Evolutionary conservation across 2,113 vertebrate genomes (phyloP), one percentile per base, ranked within the genome.

Genomic region (Nesogale talazaci): DNA sequence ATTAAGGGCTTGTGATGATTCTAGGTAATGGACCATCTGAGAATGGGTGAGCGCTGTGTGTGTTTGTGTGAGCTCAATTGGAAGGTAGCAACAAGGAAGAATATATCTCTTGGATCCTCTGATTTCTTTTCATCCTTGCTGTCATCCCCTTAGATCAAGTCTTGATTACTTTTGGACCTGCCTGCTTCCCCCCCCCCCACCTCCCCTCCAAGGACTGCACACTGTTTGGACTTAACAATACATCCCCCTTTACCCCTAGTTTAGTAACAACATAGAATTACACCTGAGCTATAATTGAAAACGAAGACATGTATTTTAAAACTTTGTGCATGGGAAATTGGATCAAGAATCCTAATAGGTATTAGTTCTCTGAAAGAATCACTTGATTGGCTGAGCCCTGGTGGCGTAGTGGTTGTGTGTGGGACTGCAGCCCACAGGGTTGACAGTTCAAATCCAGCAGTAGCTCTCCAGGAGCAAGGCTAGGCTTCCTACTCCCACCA

Each of bases 191-290:
- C 38, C 84, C 75, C 6, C n/a, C n/a, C n/a, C n/a, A n/a, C n/a
- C n/a, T n/a, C n/a, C n/a, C n/a, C n/a, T n/a, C n/a, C n/a, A n/a
- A n/a, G n/a, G n/a, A 25, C 31, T 90, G 75, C 22, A 80, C 36
- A 84, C 76, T 61, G 63, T 22, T 76, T 91, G 65, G 25, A 80
- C 72, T 91, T 92, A 34, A 34, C 7, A 69, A 29, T 72, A 79
- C 74, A 40, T 36, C n/a, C 0, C 7, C 10, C 59, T 90, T n/a
- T 52, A 87, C 83, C 9, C 2, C 20, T 19, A 82, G 17, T 29
- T 88, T n/a, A 78, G 10, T 70, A 84, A 89, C 81, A 91, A 91
- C 90, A 76, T 3, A 70, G 20, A 40, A 46, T 86, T 88, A 46
- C 61, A 84, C 77, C 59, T 88, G 20, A 90, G 22, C 29, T 25